Evolutionary conservation across 2,888 invertebrate species (phyloP), one percentile per base, ranked within the genome.

Genomic region (Alentia gelatinosa): DNA sequence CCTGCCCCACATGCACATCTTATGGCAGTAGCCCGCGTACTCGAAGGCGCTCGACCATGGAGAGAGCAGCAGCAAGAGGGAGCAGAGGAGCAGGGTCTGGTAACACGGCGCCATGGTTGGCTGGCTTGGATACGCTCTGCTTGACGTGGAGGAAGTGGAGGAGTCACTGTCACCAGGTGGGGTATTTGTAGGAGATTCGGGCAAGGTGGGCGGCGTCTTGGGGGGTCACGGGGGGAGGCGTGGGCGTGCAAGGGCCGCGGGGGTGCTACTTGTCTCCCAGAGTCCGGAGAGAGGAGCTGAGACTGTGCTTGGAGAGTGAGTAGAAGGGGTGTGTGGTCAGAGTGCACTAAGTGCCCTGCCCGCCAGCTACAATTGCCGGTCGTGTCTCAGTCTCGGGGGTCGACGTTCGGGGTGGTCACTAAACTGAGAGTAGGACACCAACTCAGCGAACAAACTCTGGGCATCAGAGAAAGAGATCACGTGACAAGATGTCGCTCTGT

Each of bases 1-100:
- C 35, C 92, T 91, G n/a, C 95, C 95, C 88, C 86, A 91, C 88
- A 83, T 91, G 40, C 93, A 93, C 91, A 92, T 90, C 68, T 90
- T 92, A 30, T 74, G n/a, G 83, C 93, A 93, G 91, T 92, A 93
- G 26, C 86, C 91, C 12, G 91, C 35, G 90, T 91, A 93, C 83
- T 93, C 93, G 75, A 93, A 91, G 39, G 90, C 86, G 56, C 26
- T 74, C 12, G 89, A 30, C 47, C 30, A 35, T 23, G 83, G 42
- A 26, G 40, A 26, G 35, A 63, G 56, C 23, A 90, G 56, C 75
- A 91, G 42, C n/a, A 91, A 35, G 26, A 47, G 26, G 37, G 74
- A 30, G 15, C 39, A 74, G 5, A 90, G 83, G 1, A 79, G n/a
- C 39, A 74, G 42, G 7, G 40, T 75, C 75, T 33, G 42, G 26